Percentiles rank a stretch among this genome's conserved stretches.
These are phyloP conservation scores for Porphyrio hochstetteri DNA, from an alignment of 2,113 vertebrate species.

Conservation along the genomic window DNA sequence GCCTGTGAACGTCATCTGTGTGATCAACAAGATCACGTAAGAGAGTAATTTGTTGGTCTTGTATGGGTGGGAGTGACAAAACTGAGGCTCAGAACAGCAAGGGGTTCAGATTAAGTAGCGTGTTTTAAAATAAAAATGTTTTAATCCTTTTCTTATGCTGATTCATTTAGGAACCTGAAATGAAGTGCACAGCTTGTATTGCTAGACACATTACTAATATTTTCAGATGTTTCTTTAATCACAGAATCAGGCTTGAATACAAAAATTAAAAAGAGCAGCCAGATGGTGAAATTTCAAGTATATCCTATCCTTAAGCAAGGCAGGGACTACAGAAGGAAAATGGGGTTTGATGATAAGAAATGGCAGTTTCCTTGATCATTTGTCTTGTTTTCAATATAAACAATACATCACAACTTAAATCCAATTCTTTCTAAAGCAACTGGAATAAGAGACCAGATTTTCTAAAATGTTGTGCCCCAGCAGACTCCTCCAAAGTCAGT, in stretches of 20 bases:
- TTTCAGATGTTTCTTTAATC: background rate
- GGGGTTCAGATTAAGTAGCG: background rate
- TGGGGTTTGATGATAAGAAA: background rate
- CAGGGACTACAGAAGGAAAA: background rate
- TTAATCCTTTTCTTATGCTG: background rate
- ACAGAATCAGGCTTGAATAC: background rate
- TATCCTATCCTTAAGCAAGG: background rate
- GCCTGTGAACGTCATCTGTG: background rate
- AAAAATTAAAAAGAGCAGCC: background rate
- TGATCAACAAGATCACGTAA: background rate
- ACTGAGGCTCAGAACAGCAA: background rate
- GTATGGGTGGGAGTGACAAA: background rate
- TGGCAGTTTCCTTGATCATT: background rate
- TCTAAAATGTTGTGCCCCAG: background rate
- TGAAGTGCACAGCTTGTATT: background rate
- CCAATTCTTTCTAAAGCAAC: background rate
- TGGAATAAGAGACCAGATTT: background rate
- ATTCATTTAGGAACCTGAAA: background rate
- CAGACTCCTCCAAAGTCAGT: background rate
- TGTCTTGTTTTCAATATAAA: background rate
- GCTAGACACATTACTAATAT: background rate
- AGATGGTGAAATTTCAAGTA: background rate
- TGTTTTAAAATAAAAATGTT: background rate
- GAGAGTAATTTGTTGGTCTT: background rate
- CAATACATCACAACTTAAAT: background rate